Evolutionary conservation across 2,113 vertebrate genomes (phyloP), one percentile per base, ranked within the genome.

Genomic region (Pelmatolapia mariae): DNA sequence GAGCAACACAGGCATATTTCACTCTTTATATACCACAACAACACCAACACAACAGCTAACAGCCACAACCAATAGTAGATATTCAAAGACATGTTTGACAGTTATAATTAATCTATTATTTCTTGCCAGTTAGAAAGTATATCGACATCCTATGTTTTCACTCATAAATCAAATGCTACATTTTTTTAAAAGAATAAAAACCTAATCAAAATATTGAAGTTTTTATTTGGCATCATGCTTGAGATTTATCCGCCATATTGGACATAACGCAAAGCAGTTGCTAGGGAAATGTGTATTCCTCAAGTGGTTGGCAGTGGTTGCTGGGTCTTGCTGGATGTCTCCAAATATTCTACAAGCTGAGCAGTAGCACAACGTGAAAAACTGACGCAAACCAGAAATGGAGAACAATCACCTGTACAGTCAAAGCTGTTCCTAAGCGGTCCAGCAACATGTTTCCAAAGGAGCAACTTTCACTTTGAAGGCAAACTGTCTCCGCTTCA

Each of bases 321-420:
- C n/a, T 63, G 59, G 31, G 9, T 33, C 29, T 63, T 19, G 59
- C 59, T 71, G 66, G 36, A 43, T 43, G 66, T 45, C 38, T 45
- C n/a, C 66, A 73, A 18, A 26, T 26, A 43, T 38, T 18, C n/a
- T 7, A 71, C 38, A 43, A 45, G n/a, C 38, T 16, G 38, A 71
- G 38, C 38, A 43, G 8, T 5, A 24, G 66, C 38, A 71, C 22
- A 43, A 2, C 1, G 1, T 26, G 36, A 43, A 0, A 38, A 66
- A 2, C 31, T 38, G 33, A 66, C 1, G 1, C 38, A 24, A 71
- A 43, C 18, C 61, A 16, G 19, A 6, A 4, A 22, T 1, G 11
- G 36, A 40, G 66, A 43, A 9, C 36, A 1, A 9, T 26, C n/a
- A 24, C n/a, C 36, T 10, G 36, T 9, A 2, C 5, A 2, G 36